Evolutionary conservation across 2,113 vertebrate genomes (phyloP).

Genomic region (Agapornis roseicollis): DNA sequence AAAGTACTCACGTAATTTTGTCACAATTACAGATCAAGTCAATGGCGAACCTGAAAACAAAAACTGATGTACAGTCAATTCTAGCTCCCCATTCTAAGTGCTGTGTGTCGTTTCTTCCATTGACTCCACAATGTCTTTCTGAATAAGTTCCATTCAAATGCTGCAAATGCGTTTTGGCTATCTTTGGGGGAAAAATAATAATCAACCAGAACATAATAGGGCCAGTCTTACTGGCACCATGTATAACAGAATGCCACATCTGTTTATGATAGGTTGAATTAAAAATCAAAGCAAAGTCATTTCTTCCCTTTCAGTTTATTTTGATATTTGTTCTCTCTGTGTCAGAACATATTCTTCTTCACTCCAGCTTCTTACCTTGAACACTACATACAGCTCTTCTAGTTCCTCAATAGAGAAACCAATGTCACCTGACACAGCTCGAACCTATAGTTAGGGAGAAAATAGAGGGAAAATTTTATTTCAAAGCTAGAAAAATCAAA

Average conservation of each 20-base stretch:
- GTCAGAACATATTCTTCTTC: not conserved
- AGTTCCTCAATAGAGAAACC: conserved; percentile 93
- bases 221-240: not conserved
- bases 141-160: not conserved
- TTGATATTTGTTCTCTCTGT: not conserved
- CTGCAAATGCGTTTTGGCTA: not conserved
- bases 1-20: not conserved
- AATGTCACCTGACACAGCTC: conserved; percentile 91
- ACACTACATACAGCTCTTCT: conserved; percentile 93
- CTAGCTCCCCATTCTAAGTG: not conserved
- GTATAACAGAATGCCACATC: not conserved
- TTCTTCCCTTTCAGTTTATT: not conserved
- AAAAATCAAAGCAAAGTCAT: not conserved
- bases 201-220: not conserved
- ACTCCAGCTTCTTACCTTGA: conserved; percentile 83
- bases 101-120: not conserved
- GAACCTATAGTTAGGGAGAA: conserved; percentile 77
- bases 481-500: not conserved
- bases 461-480: not conserved
- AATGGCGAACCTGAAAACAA: not conserved
- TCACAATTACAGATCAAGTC: not conserved
- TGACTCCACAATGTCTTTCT: not conserved
- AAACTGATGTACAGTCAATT: not conserved
- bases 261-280: not conserved
- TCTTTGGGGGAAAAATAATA: not conserved